These are phyloP conservation scores for Aurelia sp. DNA, from an alignment of 30 jellyfish, hydroid and myxozoan genomes.

Conservation along the genomic window DNA sequence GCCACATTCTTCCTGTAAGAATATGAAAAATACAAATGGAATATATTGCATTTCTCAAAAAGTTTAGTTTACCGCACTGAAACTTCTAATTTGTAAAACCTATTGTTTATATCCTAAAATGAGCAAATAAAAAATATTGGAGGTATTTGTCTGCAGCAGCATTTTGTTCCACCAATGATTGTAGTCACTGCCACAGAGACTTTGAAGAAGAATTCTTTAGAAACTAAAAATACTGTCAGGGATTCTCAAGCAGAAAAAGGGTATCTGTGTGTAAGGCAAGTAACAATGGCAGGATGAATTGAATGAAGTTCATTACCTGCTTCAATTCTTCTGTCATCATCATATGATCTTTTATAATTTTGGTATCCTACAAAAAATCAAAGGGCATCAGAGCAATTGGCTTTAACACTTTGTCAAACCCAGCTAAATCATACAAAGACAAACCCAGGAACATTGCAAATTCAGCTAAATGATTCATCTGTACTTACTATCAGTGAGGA, in stretches of 20 bases:
- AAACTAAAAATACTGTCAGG: neutral
- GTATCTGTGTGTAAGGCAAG: neutral
- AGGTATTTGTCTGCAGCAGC: neutral
- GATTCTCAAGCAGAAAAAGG: no score
- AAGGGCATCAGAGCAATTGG: neutral
- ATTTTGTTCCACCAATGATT: no score
- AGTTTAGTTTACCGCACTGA: no score
- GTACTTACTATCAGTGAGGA: conserved; percentile 53
- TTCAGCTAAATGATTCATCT: neutral
- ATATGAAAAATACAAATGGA: neutral
- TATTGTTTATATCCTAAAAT: neutral
- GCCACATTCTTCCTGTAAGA: conserved; percentile 17
- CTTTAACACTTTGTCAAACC: no score
- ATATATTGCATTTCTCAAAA: neutral
- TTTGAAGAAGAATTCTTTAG: no score
- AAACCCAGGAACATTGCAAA: neutral
- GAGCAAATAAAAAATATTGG: neutral
- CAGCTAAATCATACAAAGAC: neutral
- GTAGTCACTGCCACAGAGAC: no score
- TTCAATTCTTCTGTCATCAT: conserved; percentile 11
- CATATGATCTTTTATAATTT: neutral
- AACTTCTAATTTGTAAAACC: neutral
- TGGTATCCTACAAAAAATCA: conserved; percentile 26
- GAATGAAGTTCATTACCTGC: neutral
- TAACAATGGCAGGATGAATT: no score